Percentiles rank a stretch among this genome's conserved stretches.
These are phyloP conservation scores for Sturmia bella DNA, from an alignment of 2,888 invertebrate genomes.

Conservation along the genomic window DNA sequence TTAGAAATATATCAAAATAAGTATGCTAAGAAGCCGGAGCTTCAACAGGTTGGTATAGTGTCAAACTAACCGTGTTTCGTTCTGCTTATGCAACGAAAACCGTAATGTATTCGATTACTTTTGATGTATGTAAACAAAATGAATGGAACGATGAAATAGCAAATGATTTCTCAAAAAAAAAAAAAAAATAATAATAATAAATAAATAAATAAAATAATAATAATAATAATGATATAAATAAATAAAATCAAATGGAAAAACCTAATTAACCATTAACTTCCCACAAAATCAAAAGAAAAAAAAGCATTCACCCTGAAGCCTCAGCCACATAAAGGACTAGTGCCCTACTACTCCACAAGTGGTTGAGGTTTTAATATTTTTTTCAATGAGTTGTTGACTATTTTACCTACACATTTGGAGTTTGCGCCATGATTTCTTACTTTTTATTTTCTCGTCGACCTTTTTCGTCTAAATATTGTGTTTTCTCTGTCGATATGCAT, in stretches of 20 bases:
- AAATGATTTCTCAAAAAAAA: slow-evolving; percentile 54
- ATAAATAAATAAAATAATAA: too few species aligned
- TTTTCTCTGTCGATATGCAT: slow-evolving; percentile 47
- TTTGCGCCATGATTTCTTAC: slow-evolving; percentile 49
- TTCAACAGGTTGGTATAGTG: slow-evolving; percentile 78
- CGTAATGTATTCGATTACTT: slow-evolving; percentile 46
- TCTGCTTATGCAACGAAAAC: slow-evolving; percentile 53
- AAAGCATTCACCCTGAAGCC: slow-evolving; percentile 37
- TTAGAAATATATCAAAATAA: slow-evolving; percentile 81
- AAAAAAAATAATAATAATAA: too few species aligned
- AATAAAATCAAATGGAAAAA: slow-evolving; percentile 55
- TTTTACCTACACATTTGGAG: slow-evolving; percentile 46
- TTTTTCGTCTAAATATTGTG: slow-evolving; percentile 63
- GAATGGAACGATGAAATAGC: slow-evolving; percentile 58
- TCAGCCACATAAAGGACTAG: slow-evolving; percentile 36
- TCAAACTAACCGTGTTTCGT: slow-evolving; percentile 62
- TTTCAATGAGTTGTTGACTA: slow-evolving; percentile 35
- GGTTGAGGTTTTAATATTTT: slow-evolving; percentile 49
- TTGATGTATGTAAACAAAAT: slow-evolving; percentile 38
- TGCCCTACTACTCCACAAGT: slow-evolving; percentile 28
- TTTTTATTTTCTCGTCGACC: slow-evolving; percentile 62
- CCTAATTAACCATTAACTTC: slow-evolving; percentile 24
- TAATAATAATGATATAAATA: too few species aligned
- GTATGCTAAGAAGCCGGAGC: slow-evolving; percentile 81
- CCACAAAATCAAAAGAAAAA: too few species aligned